phyloP scores from a whole-genome alignment of 2,888 invertebrate species.

The Megaustenia siamemsis region DNA sequence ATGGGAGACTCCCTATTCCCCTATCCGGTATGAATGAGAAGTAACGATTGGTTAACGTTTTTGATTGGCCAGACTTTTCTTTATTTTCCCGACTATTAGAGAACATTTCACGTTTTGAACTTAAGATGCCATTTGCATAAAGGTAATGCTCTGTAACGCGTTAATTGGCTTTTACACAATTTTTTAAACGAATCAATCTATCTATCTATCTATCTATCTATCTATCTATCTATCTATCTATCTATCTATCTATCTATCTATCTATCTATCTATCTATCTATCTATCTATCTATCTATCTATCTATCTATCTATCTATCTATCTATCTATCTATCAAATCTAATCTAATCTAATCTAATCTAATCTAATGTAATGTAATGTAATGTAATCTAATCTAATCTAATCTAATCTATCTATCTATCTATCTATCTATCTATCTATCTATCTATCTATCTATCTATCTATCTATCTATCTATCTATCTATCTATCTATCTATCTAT shows the following conservation, averaged over 20 bases:
- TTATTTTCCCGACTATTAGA: too few relatives aligned
- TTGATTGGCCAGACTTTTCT: too few relatives aligned
- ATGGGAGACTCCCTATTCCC: too few relatives aligned
- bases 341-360: too few relatives aligned
- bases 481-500: background rate
- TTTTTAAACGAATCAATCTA: background rate
- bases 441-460: background rate
- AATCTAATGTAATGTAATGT: too few relatives aligned
- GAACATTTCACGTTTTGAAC: too few relatives aligned
- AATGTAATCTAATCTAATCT: too few relatives aligned
- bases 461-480: background rate
- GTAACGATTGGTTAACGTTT: too few relatives aligned
- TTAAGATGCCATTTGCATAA: too few relatives aligned
- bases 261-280: slow-evolving; percentile 1
- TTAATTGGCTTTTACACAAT: too few relatives aligned
- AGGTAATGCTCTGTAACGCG: too few relatives aligned
- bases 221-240: slow-evolving; percentile 1
- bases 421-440: background rate
- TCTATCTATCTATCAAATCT: background rate
- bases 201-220: slow-evolving; percentile 1
- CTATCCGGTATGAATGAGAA: too few relatives aligned
- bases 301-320: background rate
- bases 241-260: slow-evolving; percentile 1
- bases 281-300: slow-evolving; percentile 1
- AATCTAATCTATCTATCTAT: background rate